These are phyloP conservation scores for Microplitis manilae DNA, from an alignment of 2,888 invertebrate species.

Conservation along the genomic window DNA sequence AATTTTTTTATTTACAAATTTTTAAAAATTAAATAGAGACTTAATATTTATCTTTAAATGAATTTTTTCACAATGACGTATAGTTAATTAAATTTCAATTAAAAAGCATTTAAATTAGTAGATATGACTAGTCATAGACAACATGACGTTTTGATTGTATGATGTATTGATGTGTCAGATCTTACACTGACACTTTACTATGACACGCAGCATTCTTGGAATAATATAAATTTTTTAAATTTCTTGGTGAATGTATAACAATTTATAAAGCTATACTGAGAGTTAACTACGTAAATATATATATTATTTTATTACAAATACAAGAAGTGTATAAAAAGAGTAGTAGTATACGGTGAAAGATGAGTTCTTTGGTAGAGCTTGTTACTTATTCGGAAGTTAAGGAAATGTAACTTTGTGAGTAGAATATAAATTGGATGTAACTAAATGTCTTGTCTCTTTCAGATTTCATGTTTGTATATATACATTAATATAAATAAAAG, in stretches of 20 bases:
- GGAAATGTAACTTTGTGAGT: conserved; percentile 30
- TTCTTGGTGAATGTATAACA: background rate
- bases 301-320: background rate
- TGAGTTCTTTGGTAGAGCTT: background rate
- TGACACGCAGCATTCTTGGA: background rate
- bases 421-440: conserved; percentile 16
- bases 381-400: conserved; percentile 7
- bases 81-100: background rate
- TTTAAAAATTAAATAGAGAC: no score
- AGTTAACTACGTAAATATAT: background rate
- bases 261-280: background rate
- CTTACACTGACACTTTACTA: background rate
- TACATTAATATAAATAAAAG: no score
- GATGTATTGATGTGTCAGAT: background rate
- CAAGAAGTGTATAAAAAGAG: background rate
- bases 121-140: background rate
- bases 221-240: background rate
- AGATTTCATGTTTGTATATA: conserved; percentile 13
- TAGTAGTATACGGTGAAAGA: background rate
- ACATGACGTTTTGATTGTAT: background rate
- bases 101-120: background rate
- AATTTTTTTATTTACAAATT: no score
- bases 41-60: background rate
- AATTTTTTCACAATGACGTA: background rate
- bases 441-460: background rate